These are phyloP conservation scores for Caenorhabditis afra DNA, from an alignment of 2,888 invertebrate species.

Conservation along the genomic window DNA sequence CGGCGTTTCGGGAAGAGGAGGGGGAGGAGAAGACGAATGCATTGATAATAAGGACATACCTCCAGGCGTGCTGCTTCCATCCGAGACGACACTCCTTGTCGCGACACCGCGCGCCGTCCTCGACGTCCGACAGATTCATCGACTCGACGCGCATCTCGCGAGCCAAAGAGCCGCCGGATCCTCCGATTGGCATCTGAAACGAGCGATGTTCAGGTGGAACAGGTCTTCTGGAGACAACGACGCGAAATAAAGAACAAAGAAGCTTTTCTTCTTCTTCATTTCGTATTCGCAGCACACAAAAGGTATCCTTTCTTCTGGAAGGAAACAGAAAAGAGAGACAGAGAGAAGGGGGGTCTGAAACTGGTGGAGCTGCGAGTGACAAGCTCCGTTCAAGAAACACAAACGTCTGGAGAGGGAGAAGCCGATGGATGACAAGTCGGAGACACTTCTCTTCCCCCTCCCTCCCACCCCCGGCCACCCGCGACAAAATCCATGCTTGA, in stretches of 20 bases:
- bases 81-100: slow-evolving; percentile 51
- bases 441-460: not conserved
- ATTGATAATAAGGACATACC: slow-evolving; percentile 48
- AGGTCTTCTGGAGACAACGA: slow-evolving; percentile 1
- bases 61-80: slow-evolving; percentile 62
- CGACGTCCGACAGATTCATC: slow-evolving; percentile 51
- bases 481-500: slow-evolving; percentile 45
- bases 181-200: slow-evolving; percentile 52
- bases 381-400: not conserved
- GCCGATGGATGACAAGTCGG: slow-evolving; percentile 7
- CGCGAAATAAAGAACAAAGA: not conserved
- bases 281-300: no score
- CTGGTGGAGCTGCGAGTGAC: not conserved
- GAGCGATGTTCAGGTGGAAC: not conserved
- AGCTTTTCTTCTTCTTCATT: no score
- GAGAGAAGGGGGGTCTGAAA: no score
- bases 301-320: no score
- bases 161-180: slow-evolving; percentile 24
- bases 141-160: slow-evolving; percentile 49
- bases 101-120: slow-evolving; percentile 53
- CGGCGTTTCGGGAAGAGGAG: not conserved
- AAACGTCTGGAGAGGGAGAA: slow-evolving; percentile 1
- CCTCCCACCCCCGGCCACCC: not conserved
- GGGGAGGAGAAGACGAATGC: slow-evolving; percentile 32
- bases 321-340: no score